Evolutionary conservation across 1,140 invertebrate species (phyloP).

Genomic region (Globodera rostochiensis): DNA sequence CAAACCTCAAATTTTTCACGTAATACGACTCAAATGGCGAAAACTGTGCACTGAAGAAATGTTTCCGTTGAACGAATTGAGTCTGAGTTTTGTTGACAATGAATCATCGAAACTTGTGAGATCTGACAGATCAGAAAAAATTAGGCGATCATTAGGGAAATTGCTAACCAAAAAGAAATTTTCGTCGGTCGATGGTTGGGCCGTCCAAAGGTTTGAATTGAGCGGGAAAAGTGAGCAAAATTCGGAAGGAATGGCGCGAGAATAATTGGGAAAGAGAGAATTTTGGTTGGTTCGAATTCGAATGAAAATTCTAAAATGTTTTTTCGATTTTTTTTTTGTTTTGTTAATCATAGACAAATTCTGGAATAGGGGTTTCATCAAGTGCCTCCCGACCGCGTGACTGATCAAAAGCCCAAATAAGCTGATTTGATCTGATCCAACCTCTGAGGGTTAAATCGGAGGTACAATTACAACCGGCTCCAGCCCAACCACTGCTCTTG

Average conservation of each 20-base stretch:
- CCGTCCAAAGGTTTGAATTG: neutral
- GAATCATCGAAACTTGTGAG: neutral
- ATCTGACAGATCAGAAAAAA: neutral
- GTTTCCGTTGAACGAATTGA: neutral
- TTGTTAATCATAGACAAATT: too few species aligned
- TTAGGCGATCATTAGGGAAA: neutral
- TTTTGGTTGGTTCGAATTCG: too few species aligned
- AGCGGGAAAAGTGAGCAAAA: neutral
- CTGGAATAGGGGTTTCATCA: too few species aligned
- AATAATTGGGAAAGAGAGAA: neutral
- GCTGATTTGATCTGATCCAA: too few species aligned
- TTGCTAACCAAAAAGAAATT: neutral
- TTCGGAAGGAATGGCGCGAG: neutral
- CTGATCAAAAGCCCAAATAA: too few species aligned
- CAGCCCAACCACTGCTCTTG: too few species aligned
- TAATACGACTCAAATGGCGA: neutral
- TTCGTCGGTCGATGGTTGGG: too few species aligned
- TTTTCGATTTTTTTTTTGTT: too few species aligned
- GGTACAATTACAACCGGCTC: too few species aligned
- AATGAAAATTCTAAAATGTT: too few species aligned
- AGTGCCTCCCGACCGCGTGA: too few species aligned
- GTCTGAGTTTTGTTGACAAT: neutral
- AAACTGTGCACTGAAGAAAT: neutral
- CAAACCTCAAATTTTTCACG: neutral
- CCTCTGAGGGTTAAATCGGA: too few species aligned